A percentile compares a stretch with the other conserved stretches of the same genome.
These are phyloP conservation scores for Anguilla obscura DNA, from an alignment of 2,797 vertebrate genomes.

Conservation along the genomic window DNA sequence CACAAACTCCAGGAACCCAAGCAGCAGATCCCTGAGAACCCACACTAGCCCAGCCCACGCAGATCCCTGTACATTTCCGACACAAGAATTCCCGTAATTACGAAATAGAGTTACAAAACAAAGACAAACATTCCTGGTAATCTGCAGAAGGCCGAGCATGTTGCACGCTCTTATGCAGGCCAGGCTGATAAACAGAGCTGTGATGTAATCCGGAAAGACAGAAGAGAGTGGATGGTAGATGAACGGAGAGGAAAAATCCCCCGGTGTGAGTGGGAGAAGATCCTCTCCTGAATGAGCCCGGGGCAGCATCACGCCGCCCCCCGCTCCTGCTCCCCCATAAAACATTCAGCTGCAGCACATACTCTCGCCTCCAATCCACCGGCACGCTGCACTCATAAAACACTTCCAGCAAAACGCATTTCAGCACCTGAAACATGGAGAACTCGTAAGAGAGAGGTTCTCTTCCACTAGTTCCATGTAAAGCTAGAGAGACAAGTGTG, in stretches of 20 bases:
- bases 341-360: not conserved
- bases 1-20: not conserved
- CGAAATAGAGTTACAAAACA: not conserved
- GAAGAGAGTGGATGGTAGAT: constrained; percentile 7
- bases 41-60: not conserved
- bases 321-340: not conserved
- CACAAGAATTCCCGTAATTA: not conserved
- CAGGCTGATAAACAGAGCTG: constrained; percentile 1
- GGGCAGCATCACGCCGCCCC: not conserved
- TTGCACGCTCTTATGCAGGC: not conserved
- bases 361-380: not conserved
- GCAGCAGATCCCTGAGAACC: not conserved
- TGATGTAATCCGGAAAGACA: constrained; percentile 1
- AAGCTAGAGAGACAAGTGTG: not conserved
- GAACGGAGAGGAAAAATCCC: constrained; percentile 14
- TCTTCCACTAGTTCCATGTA: not conserved
- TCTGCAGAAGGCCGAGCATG: not conserved
- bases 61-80: not conserved
- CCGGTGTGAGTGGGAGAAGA: not conserved
- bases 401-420: not conserved
- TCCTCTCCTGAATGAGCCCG: not conserved
- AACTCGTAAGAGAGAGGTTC: not conserved
- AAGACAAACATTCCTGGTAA: not conserved
- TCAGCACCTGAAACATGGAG: not conserved
- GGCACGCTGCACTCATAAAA: not conserved